Conservation (phyloP, 1,140 invertebrate genomes). For the Drosophila mauritiana region DNA sequence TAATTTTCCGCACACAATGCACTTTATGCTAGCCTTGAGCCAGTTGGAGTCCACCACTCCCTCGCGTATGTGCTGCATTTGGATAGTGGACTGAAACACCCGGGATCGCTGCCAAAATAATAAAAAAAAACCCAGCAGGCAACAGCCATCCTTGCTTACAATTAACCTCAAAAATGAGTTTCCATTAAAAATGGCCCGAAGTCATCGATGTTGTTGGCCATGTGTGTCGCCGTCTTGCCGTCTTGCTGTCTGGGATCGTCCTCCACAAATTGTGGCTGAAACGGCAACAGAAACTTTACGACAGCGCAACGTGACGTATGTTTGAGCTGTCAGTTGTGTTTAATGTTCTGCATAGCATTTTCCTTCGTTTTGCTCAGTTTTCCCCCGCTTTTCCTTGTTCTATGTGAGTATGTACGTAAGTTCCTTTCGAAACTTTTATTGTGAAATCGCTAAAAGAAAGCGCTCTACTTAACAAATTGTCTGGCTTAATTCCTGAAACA, state of each 20-base stretch:
- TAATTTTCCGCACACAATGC: slow-evolving; percentile 70
- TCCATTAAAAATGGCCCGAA: slow-evolving; percentile 84
- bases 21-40: slow-evolving; percentile 59
- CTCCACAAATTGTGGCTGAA: slow-evolving; percentile 28
- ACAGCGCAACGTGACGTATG: slow-evolving; percentile 79
- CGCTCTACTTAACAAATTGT: background rate
- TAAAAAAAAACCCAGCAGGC: background rate
- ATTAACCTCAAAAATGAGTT: slow-evolving; percentile 84
- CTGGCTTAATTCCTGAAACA: background rate
- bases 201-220: slow-evolving; percentile 69
- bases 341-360: slow-evolving; percentile 73
- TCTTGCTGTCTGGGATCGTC: slow-evolving; percentile 41
- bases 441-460: background rate
- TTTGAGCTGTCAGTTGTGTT: slow-evolving; percentile 78
- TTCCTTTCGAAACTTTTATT: slow-evolving; percentile 5
- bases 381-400: slow-evolving; percentile 6
- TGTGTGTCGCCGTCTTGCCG: slow-evolving; percentile 40
- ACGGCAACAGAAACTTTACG: slow-evolving; percentile 70
- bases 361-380: slow-evolving; percentile 1
- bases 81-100: slow-evolving; percentile 2
- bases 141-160: slow-evolving; percentile 72
- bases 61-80: slow-evolving; percentile 20
- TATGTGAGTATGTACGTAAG: too few species aligned
- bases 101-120: background rate
- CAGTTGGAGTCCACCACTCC: slow-evolving; percentile 14